These are phyloP conservation scores for Zaprionus lachaisei DNA, from an alignment of 1,140 invertebrate genomes.

Conservation along the genomic window DNA sequence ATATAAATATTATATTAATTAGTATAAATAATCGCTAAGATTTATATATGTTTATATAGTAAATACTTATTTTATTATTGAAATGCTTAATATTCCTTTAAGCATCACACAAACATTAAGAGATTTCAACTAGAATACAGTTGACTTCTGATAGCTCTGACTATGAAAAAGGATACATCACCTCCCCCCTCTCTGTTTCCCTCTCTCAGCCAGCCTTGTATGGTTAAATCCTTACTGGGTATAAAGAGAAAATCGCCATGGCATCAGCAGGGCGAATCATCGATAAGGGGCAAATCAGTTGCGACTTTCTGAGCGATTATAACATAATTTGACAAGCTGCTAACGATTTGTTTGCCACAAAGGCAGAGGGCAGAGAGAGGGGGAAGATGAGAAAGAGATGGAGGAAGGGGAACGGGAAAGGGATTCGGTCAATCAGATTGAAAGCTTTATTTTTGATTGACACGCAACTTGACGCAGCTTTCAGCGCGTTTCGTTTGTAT, in stretches of 20 bases:
- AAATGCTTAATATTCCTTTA: too few species aligned
- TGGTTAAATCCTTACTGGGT: background rate
- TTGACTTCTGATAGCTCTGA: too few species aligned
- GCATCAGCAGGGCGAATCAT: background rate
- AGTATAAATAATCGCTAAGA: too few species aligned
- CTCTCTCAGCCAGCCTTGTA: too few species aligned
- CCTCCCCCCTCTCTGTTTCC: too few species aligned
- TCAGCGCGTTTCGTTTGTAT: conserved; percentile 23
- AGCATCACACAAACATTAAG: too few species aligned
- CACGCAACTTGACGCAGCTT: conserved; percentile 45
- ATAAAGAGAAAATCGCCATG: background rate
- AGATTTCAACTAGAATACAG: too few species aligned
- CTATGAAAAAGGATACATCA: too few species aligned
- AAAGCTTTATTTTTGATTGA: conserved; percentile 47
- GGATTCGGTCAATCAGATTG: conserved; percentile 37
- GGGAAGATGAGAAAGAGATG: background rate
- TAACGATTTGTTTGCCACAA: conserved; percentile 1
- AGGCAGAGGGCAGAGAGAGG: background rate
- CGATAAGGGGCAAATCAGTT: background rate
- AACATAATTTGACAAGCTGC: conserved; percentile 9
- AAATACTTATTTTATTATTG: too few species aligned
- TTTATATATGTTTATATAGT: too few species aligned
- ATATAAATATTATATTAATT: too few species aligned
- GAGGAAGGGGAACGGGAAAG: background rate
- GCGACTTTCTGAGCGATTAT: background rate